Percentiles rank a stretch among this genome's conserved stretches.
Conservation (phyloP, 2,797 vertebrate species). For the Myripristis jacobus region DNA sequence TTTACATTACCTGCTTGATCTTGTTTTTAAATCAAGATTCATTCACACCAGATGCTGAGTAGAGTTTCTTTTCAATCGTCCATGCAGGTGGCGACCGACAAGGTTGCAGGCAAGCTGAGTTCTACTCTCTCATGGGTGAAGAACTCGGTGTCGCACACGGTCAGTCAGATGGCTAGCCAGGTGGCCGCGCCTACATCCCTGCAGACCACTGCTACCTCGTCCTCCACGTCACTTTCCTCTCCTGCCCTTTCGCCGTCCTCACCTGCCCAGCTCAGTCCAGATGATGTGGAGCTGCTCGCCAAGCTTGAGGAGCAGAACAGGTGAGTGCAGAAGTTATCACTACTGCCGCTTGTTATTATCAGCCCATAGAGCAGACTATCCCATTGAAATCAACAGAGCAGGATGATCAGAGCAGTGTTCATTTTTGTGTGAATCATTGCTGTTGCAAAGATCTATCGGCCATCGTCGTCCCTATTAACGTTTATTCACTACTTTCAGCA, state of each 20-base stretch:
- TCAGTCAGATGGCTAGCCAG: constrained; percentile 99
- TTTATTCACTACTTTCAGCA: no score
- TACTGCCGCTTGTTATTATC: background rate
- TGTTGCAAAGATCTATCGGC: no score
- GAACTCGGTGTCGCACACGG: constrained; percentile 97
- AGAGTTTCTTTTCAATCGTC: constrained; percentile 29
- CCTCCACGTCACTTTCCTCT: constrained; percentile 91
- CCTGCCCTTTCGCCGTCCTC: constrained; percentile 88
- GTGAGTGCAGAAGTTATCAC: constrained; percentile 71
- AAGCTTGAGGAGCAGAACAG: constrained; percentile 99
- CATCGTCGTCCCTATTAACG: no score
- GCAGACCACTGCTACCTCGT: constrained; percentile 84
- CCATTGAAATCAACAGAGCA: no score
- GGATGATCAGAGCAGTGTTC: no score
- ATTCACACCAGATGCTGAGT: background rate
- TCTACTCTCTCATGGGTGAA: constrained; percentile 99
- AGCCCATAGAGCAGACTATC: no score
- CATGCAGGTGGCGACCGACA: constrained; percentile 98
- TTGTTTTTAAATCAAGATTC: background rate
- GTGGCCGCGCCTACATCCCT: constrained; percentile 93
- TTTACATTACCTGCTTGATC: background rate
- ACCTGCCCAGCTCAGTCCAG: constrained; percentile 92
- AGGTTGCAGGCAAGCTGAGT: constrained; percentile 97
- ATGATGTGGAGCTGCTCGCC: constrained; percentile 94
- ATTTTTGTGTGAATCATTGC: no score